Percentiles rank a stretch among this genome's conserved stretches.
These are phyloP conservation scores for Cyprinodon tularosa DNA, from an alignment of 2,113 vertebrate species.

Conservation along the genomic window DNA sequence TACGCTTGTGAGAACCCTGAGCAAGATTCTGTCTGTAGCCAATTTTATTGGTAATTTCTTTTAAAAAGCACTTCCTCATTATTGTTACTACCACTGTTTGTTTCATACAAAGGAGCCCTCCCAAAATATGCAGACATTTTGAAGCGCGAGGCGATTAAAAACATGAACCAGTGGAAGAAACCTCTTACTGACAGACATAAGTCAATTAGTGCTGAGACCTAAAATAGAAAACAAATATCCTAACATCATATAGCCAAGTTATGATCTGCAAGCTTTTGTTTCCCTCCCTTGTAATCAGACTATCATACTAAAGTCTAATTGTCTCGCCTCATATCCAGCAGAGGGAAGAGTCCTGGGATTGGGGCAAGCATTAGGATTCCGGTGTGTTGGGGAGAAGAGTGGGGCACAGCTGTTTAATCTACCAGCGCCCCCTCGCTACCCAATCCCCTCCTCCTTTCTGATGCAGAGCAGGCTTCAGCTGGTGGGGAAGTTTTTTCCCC, in stretches of 20 bases:
- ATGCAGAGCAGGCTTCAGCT: slow-evolving; percentile 59
- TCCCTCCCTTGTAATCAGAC: slow-evolving; percentile 24
- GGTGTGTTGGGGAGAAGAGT: slow-evolving; percentile 29
- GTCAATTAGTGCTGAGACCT: background rate
- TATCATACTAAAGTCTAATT: slow-evolving; percentile 29
- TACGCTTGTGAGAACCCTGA: too few species aligned
- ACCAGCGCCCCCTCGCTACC: background rate
- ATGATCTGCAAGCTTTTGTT: slow-evolving; percentile 35
- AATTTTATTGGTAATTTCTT: too few species aligned
- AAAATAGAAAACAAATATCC: background rate
- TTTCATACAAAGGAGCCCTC: too few species aligned
- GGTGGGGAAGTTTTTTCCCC: slow-evolving; percentile 21
- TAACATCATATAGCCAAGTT: background rate
- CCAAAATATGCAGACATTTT: too few species aligned
- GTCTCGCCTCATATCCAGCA: slow-evolving; percentile 41
- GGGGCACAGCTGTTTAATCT: slow-evolving; percentile 66
- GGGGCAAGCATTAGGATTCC: slow-evolving; percentile 21
- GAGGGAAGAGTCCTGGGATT: slow-evolving; percentile 37
- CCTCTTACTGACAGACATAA: background rate
- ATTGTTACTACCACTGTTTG: too few species aligned
- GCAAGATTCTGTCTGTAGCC: too few species aligned
- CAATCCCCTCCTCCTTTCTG: slow-evolving; percentile 36
- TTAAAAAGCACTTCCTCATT: too few species aligned
- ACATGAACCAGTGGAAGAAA: too few species aligned
- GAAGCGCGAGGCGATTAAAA: too few species aligned